Conservation (phyloP, 2,113 vertebrate species). For the Chaetodon auriga region DNA sequence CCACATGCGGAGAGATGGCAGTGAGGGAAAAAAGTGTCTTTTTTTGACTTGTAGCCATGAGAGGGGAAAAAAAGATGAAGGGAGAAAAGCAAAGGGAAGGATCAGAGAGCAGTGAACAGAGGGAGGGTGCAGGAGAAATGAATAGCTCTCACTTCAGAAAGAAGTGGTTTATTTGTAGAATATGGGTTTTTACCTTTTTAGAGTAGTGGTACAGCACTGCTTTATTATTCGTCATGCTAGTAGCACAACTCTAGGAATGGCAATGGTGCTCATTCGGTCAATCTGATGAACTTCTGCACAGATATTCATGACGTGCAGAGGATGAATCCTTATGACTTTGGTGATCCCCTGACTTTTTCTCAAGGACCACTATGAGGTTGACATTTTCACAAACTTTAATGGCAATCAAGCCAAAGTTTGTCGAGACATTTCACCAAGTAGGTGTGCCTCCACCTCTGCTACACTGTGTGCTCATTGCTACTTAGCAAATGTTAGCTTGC, state of each 20-base stretch:
- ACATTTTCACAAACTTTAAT: background rate
- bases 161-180: conserved; percentile 22
- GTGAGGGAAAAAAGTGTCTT: background rate
- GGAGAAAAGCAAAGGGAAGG: conserved; percentile 12
- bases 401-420: background rate
- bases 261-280: background rate
- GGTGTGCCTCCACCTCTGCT: background rate
- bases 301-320: background rate
- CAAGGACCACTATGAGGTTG: background rate
- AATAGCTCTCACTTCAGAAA: conserved; percentile 21
- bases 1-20: conserved; percentile 15
- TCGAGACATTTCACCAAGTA: background rate
- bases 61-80: conserved; percentile 27
- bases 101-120: conserved; percentile 24
- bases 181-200: conserved; percentile 5
- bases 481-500: background rate
- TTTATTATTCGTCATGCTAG: background rate
- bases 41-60: conserved; percentile 21
- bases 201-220: background rate
- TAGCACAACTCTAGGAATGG: background rate
- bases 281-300: background rate
- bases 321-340: background rate
- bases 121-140: background rate
- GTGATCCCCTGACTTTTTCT: background rate
- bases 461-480: background rate